These are phyloP conservation scores for Hemicentrotus pulcherrimus DNA, from an alignment of 35 echinoderm and acorn worm genomes.

Conservation along the genomic window DNA sequence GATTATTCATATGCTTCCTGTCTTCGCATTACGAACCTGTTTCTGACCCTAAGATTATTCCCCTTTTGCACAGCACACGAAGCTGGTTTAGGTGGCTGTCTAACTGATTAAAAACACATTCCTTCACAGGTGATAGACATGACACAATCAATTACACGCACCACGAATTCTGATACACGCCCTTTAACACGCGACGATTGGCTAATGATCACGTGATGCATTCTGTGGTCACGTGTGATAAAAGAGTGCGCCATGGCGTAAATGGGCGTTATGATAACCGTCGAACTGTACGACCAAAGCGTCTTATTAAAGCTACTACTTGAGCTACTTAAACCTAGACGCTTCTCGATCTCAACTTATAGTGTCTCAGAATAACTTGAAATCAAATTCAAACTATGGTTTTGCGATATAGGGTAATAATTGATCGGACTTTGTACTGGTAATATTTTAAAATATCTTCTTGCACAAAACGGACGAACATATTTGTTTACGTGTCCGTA, in stretches of 20 bases:
- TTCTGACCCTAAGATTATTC: background rate
- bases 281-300: background rate
- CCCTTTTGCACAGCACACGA: background rate
- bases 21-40: background rate
- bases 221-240: background rate
- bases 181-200: background rate
- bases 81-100: background rate
- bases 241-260: background rate
- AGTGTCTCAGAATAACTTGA: too few species aligned
- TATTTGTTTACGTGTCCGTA: too few species aligned
- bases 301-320: background rate
- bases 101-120: background rate
- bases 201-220: background rate
- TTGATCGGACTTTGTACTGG: too few species aligned
- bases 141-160: background rate
- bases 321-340: background rate
- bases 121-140: background rate
- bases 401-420: too few species aligned
- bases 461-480: too few species aligned
- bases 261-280: background rate
- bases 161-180: background rate
- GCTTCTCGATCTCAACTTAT: too few species aligned
- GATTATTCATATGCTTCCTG: background rate
- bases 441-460: too few species aligned
- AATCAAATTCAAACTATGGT: too few species aligned